Conservation (phyloP, 2,888 invertebrate genomes). For the Apamea crenata region DNA sequence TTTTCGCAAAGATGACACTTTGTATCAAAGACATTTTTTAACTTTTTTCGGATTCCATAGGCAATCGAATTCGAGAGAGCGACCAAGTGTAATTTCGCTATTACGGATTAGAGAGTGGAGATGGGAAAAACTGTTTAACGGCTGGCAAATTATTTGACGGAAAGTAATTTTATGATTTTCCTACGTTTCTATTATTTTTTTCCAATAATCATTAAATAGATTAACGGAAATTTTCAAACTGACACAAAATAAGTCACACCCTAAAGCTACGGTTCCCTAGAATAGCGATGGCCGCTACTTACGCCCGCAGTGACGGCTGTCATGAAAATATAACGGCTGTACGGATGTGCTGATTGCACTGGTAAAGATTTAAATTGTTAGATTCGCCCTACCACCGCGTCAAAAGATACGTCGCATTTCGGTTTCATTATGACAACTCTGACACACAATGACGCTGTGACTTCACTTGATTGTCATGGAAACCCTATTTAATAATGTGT, state of each 20-base stretch:
- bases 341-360: not conserved
- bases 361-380: not conserved
- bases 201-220: not conserved
- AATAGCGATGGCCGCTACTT: not conserved
- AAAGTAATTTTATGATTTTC: not conserved
- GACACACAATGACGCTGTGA: not conserved
- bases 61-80: not conserved
- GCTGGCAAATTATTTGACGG: not conserved
- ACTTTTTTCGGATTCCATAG: constrained; percentile 8
- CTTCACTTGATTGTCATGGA: not conserved
- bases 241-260: not conserved
- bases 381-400: not conserved
- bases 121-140: not conserved
- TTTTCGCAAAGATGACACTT: constrained; percentile 49
- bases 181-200: not conserved
- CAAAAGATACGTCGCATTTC: not conserved
- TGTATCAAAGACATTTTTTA: constrained; percentile 34
- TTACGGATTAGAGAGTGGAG: not conserved
- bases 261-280: not conserved
- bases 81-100: not conserved
- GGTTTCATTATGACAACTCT: not conserved
- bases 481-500: not conserved
- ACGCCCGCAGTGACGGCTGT: not conserved
- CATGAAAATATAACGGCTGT: not conserved
- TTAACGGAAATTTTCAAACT: not conserved